Conservation (phyloP, 2,797 vertebrate genomes). For the Columba guinea region DNA sequence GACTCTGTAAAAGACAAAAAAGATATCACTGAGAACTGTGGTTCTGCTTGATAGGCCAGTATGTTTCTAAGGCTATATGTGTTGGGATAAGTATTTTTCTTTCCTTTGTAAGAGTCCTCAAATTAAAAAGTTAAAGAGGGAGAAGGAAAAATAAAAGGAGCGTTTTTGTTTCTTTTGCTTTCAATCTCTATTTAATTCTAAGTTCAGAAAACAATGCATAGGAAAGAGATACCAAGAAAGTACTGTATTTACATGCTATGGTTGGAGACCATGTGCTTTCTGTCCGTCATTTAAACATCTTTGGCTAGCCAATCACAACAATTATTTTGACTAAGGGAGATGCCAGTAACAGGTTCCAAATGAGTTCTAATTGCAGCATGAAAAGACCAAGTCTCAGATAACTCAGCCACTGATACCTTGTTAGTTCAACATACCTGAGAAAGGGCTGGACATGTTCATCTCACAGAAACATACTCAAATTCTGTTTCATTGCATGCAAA, state of each 20-base stretch:
- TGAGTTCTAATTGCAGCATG: not conserved
- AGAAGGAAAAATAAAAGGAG: not conserved
- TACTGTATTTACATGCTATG: not conserved
- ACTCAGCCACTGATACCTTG: not conserved
- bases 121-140: not conserved
- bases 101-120: not conserved
- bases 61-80: not conserved
- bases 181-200: not conserved
- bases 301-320: not conserved
- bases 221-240: not conserved
- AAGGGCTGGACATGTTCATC: not conserved
- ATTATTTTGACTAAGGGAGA: not conserved
- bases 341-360: not conserved
- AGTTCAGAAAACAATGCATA: not conserved
- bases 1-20: not conserved
- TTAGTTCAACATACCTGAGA: not conserved
- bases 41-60: not conserved
- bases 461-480: not conserved
- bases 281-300: not conserved
- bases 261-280: not conserved
- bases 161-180: not conserved
- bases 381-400: not conserved
- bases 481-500: not conserved
- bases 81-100: not conserved
- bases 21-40: not conserved